Percentiles rank a stretch among this genome's conserved stretches.
These are phyloP conservation scores for Tauraco hartlaubi DNA, from an alignment of 2,797 vertebrate genomes.

Conservation along the genomic window DNA sequence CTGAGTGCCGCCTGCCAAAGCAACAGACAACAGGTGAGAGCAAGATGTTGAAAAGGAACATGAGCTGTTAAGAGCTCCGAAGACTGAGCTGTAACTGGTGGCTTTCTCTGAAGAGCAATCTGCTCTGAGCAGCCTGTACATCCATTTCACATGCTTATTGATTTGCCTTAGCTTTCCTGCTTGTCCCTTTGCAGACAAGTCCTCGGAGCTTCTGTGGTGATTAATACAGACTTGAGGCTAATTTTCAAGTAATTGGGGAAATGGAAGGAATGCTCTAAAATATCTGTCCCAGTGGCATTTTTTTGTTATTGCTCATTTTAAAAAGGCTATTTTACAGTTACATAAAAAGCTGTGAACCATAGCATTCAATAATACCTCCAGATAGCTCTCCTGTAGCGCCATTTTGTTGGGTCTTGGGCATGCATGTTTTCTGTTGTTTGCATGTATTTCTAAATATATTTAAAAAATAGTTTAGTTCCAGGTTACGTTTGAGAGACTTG, in stretches of 20 bases:
- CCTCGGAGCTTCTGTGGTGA: not conserved
- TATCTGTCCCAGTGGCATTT: accelerated
- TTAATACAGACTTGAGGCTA: not conserved
- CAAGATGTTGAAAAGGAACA: not conserved
- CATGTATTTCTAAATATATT: not conserved
- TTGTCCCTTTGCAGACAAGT: not conserved
- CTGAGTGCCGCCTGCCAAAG: constrained; percentile 97
- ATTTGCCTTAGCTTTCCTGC: not conserved
- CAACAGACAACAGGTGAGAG: constrained; percentile 93
- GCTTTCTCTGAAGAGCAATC: not conserved
- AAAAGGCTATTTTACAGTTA: not conserved
- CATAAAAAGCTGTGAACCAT: not conserved
- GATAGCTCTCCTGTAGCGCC: not conserved
- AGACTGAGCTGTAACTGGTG: not conserved
- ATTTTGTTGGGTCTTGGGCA: not conserved
- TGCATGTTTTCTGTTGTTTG: not conserved
- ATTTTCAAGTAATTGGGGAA: not conserved
- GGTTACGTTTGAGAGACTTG: not conserved
- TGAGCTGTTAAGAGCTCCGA: not conserved
- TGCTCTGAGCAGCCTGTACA: not conserved
- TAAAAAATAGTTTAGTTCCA: not conserved
- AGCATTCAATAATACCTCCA: not conserved
- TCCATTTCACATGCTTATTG: accelerated
- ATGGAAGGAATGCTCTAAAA: not conserved
- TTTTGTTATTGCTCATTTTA: not conserved